Percentiles rank a stretch among this genome's conserved stretches.
phyloP scores from a whole-genome alignment of 2,888 invertebrate genomes.

The Tipula helvola region DNA sequence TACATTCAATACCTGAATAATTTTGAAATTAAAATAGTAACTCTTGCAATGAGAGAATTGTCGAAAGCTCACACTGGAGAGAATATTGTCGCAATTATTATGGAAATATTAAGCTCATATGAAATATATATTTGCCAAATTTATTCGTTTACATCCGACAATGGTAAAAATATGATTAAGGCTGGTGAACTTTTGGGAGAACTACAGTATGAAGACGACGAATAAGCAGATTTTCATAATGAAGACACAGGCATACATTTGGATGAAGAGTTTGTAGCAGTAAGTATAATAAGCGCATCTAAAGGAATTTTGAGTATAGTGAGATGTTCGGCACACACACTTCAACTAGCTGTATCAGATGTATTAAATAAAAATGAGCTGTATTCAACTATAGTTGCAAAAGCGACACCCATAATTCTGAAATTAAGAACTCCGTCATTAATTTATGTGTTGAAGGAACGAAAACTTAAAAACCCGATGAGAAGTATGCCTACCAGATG shows the following conservation, averaged over 20 bases:
- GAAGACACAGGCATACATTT: too few species aligned
- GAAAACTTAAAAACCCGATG: not conserved
- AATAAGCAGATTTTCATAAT: too few species aligned
- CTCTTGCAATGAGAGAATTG: not conserved
- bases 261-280: too few species aligned
- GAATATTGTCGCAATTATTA: not conserved
- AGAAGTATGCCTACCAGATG: not conserved
- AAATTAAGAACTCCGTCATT: slow-evolving; percentile 4
- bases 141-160: not conserved
- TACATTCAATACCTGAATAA: not conserved
- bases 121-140: not conserved
- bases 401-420: not conserved
- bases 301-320: too few species aligned
- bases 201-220: not conserved
- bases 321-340: not conserved
- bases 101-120: not conserved
- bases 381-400: not conserved
- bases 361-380: not conserved
- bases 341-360: not conserved
- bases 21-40: not conserved
- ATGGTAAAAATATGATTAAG: slow-evolving; percentile 6
- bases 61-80: not conserved
- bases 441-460: not conserved
- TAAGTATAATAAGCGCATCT: too few species aligned
- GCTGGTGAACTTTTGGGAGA: not conserved